Percentiles rank a stretch among this genome's conserved stretches.
These are phyloP conservation scores for Lanistes nyassanus DNA, from an alignment of 1,140 invertebrate genomes.

Conservation along the genomic window DNA sequence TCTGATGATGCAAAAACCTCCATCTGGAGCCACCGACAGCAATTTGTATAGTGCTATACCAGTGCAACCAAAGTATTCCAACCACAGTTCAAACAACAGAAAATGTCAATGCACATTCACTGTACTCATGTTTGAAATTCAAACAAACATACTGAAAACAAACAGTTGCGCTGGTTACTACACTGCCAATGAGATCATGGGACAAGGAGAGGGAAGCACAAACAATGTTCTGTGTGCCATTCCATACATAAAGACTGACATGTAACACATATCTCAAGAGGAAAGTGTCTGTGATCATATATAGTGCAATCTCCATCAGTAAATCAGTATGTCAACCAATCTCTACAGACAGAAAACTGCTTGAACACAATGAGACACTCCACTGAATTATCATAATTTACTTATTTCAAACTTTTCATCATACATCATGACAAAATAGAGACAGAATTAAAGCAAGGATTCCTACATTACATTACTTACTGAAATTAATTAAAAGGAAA, in stretches of 20 bases:
- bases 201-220: slow-evolving; percentile 20
- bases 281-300: too few species aligned
- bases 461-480: too few species aligned
- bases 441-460: too few species aligned
- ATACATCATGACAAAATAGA: too few species aligned
- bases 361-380: too few species aligned
- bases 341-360: background rate
- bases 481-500: too few species aligned
- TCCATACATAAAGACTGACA: slow-evolving; percentile 26
- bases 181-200: slow-evolving; percentile 19
- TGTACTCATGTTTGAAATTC: slow-evolving; percentile 15
- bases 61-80: slow-evolving; percentile 16
- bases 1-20: slow-evolving; percentile 23
- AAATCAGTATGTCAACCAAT: background rate
- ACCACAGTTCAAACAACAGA: slow-evolving; percentile 28
- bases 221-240: slow-evolving; percentile 24
- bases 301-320: background rate
- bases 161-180: slow-evolving; percentile 11
- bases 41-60: slow-evolving; percentile 26
- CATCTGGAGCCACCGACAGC: slow-evolving; percentile 22
- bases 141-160: slow-evolving; percentile 13
- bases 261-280: background rate
- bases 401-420: too few species aligned
- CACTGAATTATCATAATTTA: too few species aligned
- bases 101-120: slow-evolving; percentile 24